Percentiles rank a stretch among this genome's conserved stretches.
These are phyloP conservation scores for Climacteris rufus DNA, from an alignment of 2,113 vertebrate genomes.

Conservation along the genomic window DNA sequence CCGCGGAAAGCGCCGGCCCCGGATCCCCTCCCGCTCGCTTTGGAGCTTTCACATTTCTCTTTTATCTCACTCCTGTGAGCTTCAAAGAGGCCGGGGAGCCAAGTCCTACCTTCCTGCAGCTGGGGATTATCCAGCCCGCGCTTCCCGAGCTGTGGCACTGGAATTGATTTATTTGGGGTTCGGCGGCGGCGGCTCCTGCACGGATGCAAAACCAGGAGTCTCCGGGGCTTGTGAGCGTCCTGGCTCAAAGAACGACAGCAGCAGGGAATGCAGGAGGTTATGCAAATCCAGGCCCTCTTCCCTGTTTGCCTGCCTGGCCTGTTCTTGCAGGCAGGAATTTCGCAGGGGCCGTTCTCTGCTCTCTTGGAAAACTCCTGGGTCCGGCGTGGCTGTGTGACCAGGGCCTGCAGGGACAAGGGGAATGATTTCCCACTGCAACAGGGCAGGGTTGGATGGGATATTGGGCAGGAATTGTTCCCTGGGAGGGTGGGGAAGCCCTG, in stretches of 20 bases:
- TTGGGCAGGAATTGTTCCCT: not conserved
- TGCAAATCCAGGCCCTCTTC: not conserved
- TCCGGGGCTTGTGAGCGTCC: not conserved
- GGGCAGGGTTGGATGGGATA: too few relatives aligned
- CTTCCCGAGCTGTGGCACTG: not conserved
- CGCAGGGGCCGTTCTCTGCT: not conserved
- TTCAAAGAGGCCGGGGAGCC: not conserved
- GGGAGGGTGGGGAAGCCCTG: rapidly evolving
- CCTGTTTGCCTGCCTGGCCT: rapidly evolving
- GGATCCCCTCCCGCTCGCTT: not conserved
- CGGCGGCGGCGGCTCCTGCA: not conserved
- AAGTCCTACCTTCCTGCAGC: not conserved
- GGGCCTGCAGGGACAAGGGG: not conserved
- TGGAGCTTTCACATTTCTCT: not conserved
- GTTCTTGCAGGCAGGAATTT: not conserved
- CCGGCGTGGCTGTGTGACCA: not conserved
- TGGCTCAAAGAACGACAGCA: not conserved
- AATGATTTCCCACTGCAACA: not conserved
- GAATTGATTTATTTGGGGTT: not conserved
- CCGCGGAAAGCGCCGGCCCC: not conserved
- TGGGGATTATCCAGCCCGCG: not conserved
- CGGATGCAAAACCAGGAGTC: not conserved
- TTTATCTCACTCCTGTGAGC: not conserved
- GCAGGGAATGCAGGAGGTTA: rapidly evolving
- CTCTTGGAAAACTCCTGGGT: not conserved